A percentile compares a stretch with the other conserved stretches of the same genome.
Conservation (phyloP, 2,888 invertebrate species). For the Malthinus seriepunctatus region DNA sequence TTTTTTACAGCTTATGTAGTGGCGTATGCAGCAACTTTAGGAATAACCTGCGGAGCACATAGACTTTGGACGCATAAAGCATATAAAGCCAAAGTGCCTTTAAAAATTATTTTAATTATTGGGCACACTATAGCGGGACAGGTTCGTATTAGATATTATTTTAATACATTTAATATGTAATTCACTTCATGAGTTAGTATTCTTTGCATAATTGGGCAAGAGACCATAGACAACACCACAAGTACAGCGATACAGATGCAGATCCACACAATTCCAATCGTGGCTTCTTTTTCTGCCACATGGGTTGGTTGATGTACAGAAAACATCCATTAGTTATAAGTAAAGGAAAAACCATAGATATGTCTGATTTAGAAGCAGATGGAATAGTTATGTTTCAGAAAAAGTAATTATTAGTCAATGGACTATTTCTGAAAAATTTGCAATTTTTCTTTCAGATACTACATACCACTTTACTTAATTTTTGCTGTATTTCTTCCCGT, state of each 20-base stretch:
- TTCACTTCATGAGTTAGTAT: slow-evolving; percentile 58
- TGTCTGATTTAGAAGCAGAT: slow-evolving; percentile 76
- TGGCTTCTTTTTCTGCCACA: slow-evolving; percentile 87
- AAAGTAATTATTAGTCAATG: slow-evolving; percentile 58
- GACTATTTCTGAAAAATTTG: neutral
- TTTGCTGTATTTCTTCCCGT: slow-evolving; percentile 66
- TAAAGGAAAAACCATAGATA: slow-evolving; percentile 68
- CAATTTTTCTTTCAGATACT: slow-evolving; percentile 62
- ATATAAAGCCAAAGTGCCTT: slow-evolving; percentile 71
- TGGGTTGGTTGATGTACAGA: slow-evolving; percentile 81
- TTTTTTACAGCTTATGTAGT: slow-evolving; percentile 43
- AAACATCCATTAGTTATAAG: slow-evolving; percentile 78
- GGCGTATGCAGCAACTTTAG: slow-evolving; percentile 54
- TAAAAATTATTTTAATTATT: slow-evolving; percentile 65
- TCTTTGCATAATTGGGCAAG: slow-evolving; percentile 77
- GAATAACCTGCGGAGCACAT: slow-evolving; percentile 82
- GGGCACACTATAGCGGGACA: slow-evolving; percentile 77
- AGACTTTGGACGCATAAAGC: slow-evolving; percentile 77
- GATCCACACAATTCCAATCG: slow-evolving; percentile 80
- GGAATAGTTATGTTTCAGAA: slow-evolving; percentile 75
- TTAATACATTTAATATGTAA: neutral
- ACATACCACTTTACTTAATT: slow-evolving; percentile 62
- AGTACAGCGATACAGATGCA: slow-evolving; percentile 73
- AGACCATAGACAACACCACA: slow-evolving; percentile 82
- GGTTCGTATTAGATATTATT: slow-evolving; percentile 55